Conservation (phyloP, 2,113 vertebrate species). For the Eupsittula cactorum region DNA sequence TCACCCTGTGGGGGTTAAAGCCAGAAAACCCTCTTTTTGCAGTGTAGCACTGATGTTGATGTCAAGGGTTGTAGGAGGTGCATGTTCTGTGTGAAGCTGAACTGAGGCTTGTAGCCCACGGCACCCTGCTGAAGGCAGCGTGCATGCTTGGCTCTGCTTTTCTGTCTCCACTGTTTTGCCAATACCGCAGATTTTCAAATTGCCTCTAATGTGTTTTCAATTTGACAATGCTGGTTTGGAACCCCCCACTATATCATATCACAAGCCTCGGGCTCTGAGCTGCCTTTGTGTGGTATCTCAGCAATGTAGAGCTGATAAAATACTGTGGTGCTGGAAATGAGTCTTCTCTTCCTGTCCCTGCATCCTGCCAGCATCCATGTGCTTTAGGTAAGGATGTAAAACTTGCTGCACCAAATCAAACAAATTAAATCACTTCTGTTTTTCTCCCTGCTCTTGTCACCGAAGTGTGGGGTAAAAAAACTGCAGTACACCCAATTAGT, state of each 20-base stretch:
- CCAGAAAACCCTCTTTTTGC: neutral
- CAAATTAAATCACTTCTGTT: neutral
- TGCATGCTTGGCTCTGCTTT: conserved; percentile 70
- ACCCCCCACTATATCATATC: neutral
- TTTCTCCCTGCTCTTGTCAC: neutral
- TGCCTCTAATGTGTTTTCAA: neutral
- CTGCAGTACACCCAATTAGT: rapidly evolving
- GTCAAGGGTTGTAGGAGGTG: rapidly evolving
- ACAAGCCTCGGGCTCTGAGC: neutral
- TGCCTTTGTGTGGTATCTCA: neutral
- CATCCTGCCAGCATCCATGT: neutral
- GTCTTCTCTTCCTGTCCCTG: neutral
- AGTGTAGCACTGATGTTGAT: neutral
- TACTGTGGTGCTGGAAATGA: neutral
- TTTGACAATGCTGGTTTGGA: neutral
- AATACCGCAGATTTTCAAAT: neutral
- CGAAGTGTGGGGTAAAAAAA: neutral
- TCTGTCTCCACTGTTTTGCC: conserved; percentile 64
- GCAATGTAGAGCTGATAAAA: neutral
- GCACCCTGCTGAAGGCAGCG: conserved; percentile 67
- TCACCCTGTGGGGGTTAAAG: neutral
- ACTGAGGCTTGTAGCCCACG: neutral
- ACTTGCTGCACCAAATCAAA: neutral
- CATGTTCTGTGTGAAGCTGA: neutral
- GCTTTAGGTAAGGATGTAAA: neutral